Percentiles rank a stretch among this genome's conserved stretches.
phyloP scores from a whole-genome alignment of 2,888 invertebrate genomes.

The Euplagia quadripunctaria region DNA sequence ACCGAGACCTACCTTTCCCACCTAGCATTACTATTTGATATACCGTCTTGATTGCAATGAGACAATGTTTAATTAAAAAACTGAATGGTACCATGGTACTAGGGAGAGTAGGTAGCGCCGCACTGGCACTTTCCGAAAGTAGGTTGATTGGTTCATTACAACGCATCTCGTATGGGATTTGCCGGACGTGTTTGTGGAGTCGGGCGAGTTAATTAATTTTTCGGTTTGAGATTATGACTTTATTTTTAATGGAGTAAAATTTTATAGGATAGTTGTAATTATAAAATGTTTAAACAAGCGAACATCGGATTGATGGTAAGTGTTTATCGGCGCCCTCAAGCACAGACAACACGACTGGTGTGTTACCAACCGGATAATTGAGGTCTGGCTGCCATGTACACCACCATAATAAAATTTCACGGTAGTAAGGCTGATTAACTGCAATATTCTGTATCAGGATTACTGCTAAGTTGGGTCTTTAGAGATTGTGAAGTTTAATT shows the following conservation, averaged over 20 bases:
- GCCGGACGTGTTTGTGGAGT: not conserved
- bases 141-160: slow-evolving; percentile 31
- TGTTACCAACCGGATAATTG: no score
- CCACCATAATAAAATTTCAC: no score
- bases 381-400: no score
- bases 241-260: not conserved
- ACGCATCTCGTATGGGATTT: slow-evolving; percentile 17
- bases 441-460: no score
- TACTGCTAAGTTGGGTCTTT: no score
- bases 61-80: slow-evolving; percentile 53
- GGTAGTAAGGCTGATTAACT: no score
- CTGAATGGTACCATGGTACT: slow-evolving; percentile 23
- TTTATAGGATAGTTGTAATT: not conserved
- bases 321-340: no score
- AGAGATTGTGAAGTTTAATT: no score
- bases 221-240: slow-evolving; percentile 4
- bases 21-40: slow-evolving; percentile 49
- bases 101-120: not conserved
- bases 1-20: slow-evolving; percentile 11
- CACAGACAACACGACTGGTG: no score
- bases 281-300: no score
- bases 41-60: slow-evolving; percentile 50
- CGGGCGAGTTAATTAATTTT: slow-evolving; percentile 8
- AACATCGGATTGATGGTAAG: no score
- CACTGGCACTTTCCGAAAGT: slow-evolving; percentile 24